Conservation (phyloP, 2,888 invertebrate genomes). For the Brenthis ino region DNA sequence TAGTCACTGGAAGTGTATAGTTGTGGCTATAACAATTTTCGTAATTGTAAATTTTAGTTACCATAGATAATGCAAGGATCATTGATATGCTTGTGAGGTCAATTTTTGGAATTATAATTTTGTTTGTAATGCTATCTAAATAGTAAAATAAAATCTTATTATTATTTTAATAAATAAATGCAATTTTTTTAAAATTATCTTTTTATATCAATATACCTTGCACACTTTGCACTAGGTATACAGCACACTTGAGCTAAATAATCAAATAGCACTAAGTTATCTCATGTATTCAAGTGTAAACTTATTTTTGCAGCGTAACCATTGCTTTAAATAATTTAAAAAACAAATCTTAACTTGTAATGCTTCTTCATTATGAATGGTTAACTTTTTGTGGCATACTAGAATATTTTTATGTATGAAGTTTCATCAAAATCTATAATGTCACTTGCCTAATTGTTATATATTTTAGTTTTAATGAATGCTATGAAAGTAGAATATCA, state of each 20-base stretch:
- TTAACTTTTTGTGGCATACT: conserved; percentile 14
- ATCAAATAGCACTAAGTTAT: conserved; percentile 6
- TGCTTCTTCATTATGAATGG: conserved; percentile 3
- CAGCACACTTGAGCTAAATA: conserved; percentile 22
- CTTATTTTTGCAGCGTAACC: conserved; percentile 17
- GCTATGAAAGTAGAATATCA: conserved; percentile 26
- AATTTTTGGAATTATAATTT: conserved; percentile 53
- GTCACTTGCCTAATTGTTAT: conserved; percentile 26
- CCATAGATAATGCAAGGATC: conserved; percentile 31
- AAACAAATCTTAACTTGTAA: conserved; percentile 1
- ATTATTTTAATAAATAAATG: conserved; percentile 69
- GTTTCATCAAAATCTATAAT: conserved; percentile 22
- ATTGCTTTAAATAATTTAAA: conserved; percentile 21
- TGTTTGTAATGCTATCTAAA: conserved; percentile 66
- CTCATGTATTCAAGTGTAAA: conserved; percentile 4
- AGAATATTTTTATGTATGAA: conserved; percentile 10
- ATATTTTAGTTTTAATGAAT: conserved; percentile 26
- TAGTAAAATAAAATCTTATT: conserved; percentile 64
- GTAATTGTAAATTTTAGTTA: conserved; percentile 35
- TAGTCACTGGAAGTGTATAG: conserved; percentile 28
- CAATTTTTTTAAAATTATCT: conserved; percentile 61
- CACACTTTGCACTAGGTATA: conserved; percentile 38
- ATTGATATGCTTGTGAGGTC: conserved; percentile 35
- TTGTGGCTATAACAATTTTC: conserved; percentile 27
- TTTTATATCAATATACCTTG: conserved; percentile 65